A percentile compares a stretch with the other conserved stretches of the same genome.
These are phyloP conservation scores for Heliconius himera DNA, from an alignment of 1,140 invertebrate genomes.

Conservation along the genomic window DNA sequence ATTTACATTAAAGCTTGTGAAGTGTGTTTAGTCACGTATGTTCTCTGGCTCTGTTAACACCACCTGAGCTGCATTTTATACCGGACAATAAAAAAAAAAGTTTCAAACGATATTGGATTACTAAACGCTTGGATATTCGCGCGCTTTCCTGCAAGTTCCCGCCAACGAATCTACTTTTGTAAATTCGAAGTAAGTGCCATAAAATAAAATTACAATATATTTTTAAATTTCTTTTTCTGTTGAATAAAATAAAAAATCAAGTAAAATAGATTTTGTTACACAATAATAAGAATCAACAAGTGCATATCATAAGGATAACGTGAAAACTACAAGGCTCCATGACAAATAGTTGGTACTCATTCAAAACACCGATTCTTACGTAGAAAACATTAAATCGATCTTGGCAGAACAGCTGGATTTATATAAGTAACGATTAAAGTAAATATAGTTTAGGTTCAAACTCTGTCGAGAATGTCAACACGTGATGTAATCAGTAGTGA, in stretches of 20 bases:
- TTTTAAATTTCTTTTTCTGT: slow-evolving; percentile 36
- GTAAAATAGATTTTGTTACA: neutral
- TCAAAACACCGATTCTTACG: slow-evolving; percentile 53
- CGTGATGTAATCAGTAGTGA: slow-evolving; percentile 67
- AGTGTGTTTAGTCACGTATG: slow-evolving; percentile 69
- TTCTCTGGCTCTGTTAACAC: slow-evolving; percentile 60
- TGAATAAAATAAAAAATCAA: slow-evolving; percentile 23
- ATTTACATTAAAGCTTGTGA: slow-evolving; percentile 71
- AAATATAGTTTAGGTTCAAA: slow-evolving; percentile 60
- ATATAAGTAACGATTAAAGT: slow-evolving; percentile 51
- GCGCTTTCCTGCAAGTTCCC: slow-evolving; percentile 41
- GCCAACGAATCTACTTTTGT: slow-evolving; percentile 54
- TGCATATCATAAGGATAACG: slow-evolving; percentile 22
- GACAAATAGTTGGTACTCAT: slow-evolving; percentile 54
- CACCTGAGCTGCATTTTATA: slow-evolving; percentile 30
- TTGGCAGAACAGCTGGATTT: slow-evolving; percentile 63
- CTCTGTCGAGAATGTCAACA: slow-evolving; percentile 62
- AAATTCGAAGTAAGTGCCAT: slow-evolving; percentile 65
- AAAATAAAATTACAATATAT: slow-evolving; percentile 44
- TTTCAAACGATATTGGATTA: slow-evolving; percentile 25
- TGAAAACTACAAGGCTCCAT: slow-evolving; percentile 20
- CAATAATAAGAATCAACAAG: slow-evolving; percentile 11
- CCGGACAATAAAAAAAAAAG: slow-evolving; percentile 17
- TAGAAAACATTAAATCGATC: slow-evolving; percentile 65
- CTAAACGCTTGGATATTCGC: slow-evolving; percentile 29